phyloP scores from a whole-genome alignment of 2,797 vertebrate genomes.

The Arctocebus calabarensis region DNA sequence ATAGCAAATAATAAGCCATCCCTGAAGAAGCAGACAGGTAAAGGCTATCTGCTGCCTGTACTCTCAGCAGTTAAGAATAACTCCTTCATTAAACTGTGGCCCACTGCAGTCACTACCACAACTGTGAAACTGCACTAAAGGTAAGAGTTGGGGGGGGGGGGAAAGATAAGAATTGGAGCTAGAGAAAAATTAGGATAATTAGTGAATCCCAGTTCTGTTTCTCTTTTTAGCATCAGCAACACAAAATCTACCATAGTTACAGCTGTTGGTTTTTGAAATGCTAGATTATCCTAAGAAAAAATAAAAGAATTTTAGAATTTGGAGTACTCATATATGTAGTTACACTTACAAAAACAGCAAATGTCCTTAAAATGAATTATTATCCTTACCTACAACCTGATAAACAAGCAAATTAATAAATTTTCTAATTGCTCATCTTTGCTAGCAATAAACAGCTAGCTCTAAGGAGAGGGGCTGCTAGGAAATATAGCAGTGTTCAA shows the following conservation, averaged over 20 bases:
- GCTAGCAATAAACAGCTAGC: not conserved
- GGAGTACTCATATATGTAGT: not conserved
- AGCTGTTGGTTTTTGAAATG: not conserved
- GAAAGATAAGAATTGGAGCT: not conserved
- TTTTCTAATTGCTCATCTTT: not conserved
- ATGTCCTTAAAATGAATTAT: not conserved
- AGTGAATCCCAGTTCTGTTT: not conserved
- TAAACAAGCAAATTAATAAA: not conserved
- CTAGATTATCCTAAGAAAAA: not conserved
- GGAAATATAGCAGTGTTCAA: not conserved
- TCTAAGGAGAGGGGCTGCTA: not conserved
- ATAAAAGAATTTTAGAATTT: conserved; percentile 18
- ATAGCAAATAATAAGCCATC: not conserved
- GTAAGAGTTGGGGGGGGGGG: not conserved
- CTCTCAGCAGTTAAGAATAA: not conserved
- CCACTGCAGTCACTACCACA: not conserved
- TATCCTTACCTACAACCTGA: not conserved
- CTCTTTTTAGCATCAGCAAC: not conserved
- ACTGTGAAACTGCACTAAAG: not conserved
- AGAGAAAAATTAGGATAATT: not conserved
- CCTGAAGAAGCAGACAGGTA: not conserved
- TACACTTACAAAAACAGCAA: not conserved
- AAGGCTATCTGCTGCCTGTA: not conserved
- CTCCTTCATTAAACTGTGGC: not conserved
- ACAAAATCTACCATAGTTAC: not conserved